Evolutionary conservation across 2,113 vertebrate species (phyloP), one percentile per base, ranked within the genome.

Genomic region (Muntiacus reevesi): DNA sequence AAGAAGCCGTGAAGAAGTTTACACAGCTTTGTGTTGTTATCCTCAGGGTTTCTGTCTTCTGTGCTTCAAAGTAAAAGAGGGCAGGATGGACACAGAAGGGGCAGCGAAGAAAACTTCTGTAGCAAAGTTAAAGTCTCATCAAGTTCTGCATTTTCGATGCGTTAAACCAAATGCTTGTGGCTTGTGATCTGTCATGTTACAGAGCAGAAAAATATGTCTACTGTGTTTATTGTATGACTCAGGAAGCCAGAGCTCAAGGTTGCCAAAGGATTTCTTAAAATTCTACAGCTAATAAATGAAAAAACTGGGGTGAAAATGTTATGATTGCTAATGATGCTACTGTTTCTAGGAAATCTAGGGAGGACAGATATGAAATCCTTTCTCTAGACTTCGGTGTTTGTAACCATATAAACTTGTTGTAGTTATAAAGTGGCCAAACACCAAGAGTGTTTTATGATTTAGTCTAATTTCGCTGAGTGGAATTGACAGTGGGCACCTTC

Each of bases 1-100:
- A 82, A 97, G 95, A 97, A 59, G 76, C 71, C 19, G 5, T 78
- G 89, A 94, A 97, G 94, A 94, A 94, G 96, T 98, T 98, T 98
- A 97, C 96, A 97, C 97, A 98, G 97, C 97, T 98, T 98, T 96
- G 83, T 94, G 91, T 79, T 95, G 83, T 97, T 93, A 95, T 85
- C 94, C 60, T 98, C 47, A 87, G 82, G 84, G 92, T 60, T 50
- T 82, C 76, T 87, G 81, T 82, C 86, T 93, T 74, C 47, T 78
- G 25, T 36, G 86, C 93, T 97, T 98, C 96, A 89, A 74, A 97
- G 60, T 84, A 82, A 74, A 95, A 83, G 82, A 94, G 57, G 50
- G 40, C 86, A 62, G 60, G 71, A 21, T 81, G 43, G 86, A 59
- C 47, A 19, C 84, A 27, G 62, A 93, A 83, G 45, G 79, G n/a